These are phyloP conservation scores for Nomada flava DNA, from an alignment of 2,888 invertebrate genomes.

Conservation along the genomic window DNA sequence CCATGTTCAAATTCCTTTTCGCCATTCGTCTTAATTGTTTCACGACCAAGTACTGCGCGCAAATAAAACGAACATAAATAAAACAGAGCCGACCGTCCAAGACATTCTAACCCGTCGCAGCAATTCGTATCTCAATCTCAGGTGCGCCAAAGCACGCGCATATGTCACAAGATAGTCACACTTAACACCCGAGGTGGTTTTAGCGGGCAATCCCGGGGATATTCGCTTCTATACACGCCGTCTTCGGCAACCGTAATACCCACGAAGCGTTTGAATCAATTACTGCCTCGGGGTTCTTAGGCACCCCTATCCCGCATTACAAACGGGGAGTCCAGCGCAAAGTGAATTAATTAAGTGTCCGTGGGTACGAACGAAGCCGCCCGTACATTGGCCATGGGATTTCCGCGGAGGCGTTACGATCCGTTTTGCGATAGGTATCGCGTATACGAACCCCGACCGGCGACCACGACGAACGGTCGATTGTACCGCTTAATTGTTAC, in stretches of 20 bases:
- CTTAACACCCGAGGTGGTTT: conserved; percentile 24
- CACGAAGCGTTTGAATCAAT: conserved; percentile 80
- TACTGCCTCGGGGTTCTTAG: conserved; percentile 76
- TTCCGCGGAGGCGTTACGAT: conserved; percentile 51
- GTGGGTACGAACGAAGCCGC: conserved; percentile 52
- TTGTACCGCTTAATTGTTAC: conserved; percentile 69
- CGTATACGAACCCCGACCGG: conserved; percentile 20
- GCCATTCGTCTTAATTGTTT: background rate
- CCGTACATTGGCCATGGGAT: conserved; percentile 30
- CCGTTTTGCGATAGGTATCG: conserved; percentile 36
- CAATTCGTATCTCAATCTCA: background rate
- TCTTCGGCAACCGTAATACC: conserved; percentile 66
- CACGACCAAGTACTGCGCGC: background rate
- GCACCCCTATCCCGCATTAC: conserved; percentile 73
- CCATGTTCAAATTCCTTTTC: background rate
- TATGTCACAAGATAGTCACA: conserved; percentile 1
- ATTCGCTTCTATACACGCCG: conserved; percentile 23
- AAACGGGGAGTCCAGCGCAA: conserved; percentile 74
- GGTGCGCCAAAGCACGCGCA: background rate
- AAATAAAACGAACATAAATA: background rate
- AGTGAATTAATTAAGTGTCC: conserved; percentile 81
- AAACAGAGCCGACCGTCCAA: background rate
- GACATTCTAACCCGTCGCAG: background rate
- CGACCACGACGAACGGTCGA: conserved; percentile 56
- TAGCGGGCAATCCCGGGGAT: conserved; percentile 34